Conservation (phyloP, 1,140 invertebrate genomes). For the Drosophila miranda region DNA sequence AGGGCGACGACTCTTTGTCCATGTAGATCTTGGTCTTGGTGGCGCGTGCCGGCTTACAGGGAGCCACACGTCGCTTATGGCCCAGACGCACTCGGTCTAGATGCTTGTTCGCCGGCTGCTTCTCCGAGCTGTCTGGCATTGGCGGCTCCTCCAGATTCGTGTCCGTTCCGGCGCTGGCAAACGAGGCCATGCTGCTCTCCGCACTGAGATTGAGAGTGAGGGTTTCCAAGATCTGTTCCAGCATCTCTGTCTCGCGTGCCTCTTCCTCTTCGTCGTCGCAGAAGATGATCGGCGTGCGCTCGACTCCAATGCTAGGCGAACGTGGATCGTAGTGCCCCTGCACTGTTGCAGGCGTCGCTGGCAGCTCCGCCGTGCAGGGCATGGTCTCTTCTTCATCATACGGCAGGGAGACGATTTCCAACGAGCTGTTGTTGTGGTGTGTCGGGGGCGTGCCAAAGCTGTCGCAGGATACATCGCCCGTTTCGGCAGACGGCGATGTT, state of each 20-base stretch:
- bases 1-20: slow-evolving; percentile 44
- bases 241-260: slow-evolving; percentile 62
- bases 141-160: slow-evolving; percentile 18
- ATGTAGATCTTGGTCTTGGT: slow-evolving; percentile 64
- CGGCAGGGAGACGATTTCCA: slow-evolving; percentile 58
- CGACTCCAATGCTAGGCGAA: slow-evolving; percentile 82
- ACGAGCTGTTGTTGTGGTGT: slow-evolving; percentile 52
- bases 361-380: slow-evolving; percentile 49
- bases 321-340: slow-evolving; percentile 77
- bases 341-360: slow-evolving; percentile 21
- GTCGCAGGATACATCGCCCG: slow-evolving; percentile 24
- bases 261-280: slow-evolving; percentile 73
- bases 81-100: slow-evolving; percentile 69
- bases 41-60: slow-evolving; percentile 55
- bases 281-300: slow-evolving; percentile 83
- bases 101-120: slow-evolving; percentile 64
- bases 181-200: slow-evolving; percentile 64
- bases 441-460: slow-evolving; percentile 12
- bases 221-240: slow-evolving; percentile 73
- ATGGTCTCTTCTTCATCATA: slow-evolving; percentile 69
- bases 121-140: background rate
- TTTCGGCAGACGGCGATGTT: background rate
- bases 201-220: slow-evolving; percentile 67
- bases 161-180: slow-evolving; percentile 41
- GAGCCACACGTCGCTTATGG: slow-evolving; percentile 58